These are phyloP conservation scores for Pocota personata DNA, from an alignment of 2,888 invertebrate species.

Conservation along the genomic window DNA sequence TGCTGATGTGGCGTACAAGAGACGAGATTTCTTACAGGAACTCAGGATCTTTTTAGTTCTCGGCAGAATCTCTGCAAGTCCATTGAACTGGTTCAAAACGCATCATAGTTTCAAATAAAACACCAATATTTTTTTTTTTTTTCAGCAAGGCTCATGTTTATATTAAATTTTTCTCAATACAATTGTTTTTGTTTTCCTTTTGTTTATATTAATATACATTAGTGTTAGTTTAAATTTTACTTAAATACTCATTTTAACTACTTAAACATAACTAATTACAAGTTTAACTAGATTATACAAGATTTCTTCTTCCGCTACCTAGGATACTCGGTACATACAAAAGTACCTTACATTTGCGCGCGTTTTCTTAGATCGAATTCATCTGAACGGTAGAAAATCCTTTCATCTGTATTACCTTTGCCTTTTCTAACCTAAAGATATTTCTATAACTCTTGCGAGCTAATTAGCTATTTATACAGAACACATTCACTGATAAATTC, in stretches of 20 bases:
- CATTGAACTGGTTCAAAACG: too few species aligned
- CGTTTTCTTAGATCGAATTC: conserved; percentile 5
- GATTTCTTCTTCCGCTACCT: conserved; percentile 19
- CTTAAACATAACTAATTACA: conserved; percentile 61
- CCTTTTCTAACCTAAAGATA: neutral
- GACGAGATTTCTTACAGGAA: too few species aligned
- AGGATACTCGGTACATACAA: conserved; percentile 50
- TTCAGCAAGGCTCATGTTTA: conserved; percentile 57
- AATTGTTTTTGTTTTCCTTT: conserved; percentile 17
- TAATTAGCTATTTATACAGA: conserved; percentile 26
- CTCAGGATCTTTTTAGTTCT: too few species aligned
- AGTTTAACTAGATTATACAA: conserved; percentile 16
- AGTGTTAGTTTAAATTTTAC: conserved; percentile 29
- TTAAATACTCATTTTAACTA: conserved; percentile 40
- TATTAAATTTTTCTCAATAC: conserved; percentile 41
- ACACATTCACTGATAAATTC: neutral
- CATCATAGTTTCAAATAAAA: conserved; percentile 2
- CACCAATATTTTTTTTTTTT: neutral
- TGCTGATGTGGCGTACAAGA: too few species aligned
- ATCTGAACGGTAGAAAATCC: neutral
- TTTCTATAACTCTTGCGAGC: neutral
- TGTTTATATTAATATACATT: conserved; percentile 49
- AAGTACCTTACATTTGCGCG: conserved; percentile 51
- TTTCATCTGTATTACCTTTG: neutral
- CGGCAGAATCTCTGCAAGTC: too few species aligned